Conservation (phyloP, 1,140 invertebrate species). For the Dendroctonus valens region DNA sequence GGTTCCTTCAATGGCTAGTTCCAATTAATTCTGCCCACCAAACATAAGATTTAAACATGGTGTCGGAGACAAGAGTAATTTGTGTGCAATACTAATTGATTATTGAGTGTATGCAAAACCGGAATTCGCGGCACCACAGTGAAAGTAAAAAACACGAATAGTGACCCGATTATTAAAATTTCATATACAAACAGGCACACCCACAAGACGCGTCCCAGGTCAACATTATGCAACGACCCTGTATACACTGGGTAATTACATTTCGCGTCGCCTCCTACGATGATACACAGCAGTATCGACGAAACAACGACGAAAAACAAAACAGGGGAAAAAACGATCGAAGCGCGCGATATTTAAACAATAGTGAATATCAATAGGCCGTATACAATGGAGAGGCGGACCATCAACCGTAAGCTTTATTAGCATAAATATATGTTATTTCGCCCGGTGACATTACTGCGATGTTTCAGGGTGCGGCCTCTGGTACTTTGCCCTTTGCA, state of each 20-base stretch:
- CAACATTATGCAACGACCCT: conserved; percentile 31
- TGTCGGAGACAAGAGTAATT: too few species aligned
- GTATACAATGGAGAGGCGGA: conserved; percentile 41
- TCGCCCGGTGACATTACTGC: conserved; percentile 32
- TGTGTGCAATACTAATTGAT: too few species aligned
- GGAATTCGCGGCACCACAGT: too few species aligned
- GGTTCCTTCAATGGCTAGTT: too few species aligned
- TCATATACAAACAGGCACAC: too few species aligned
- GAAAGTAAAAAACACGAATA: too few species aligned
- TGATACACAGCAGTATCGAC: conserved; percentile 19
- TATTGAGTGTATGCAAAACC: too few species aligned
- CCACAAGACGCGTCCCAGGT: neutral
- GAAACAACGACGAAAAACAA: neutral
- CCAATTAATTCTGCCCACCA: too few species aligned
- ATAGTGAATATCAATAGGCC: conserved; percentile 42
- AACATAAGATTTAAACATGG: too few species aligned
- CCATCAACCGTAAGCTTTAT: conserved; percentile 30
- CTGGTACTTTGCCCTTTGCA: conserved; percentile 22
- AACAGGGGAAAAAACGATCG: conserved; percentile 28
- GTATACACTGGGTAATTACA: conserved; percentile 24
- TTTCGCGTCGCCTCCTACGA: conserved; percentile 27
- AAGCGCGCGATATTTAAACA: conserved; percentile 35
- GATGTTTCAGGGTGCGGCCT: conserved; percentile 23
- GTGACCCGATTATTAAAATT: too few species aligned
- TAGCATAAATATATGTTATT: conserved; percentile 44